Conservation (phyloP, 2,113 vertebrate genomes). For the Lutjanus erythropterus region DNA sequence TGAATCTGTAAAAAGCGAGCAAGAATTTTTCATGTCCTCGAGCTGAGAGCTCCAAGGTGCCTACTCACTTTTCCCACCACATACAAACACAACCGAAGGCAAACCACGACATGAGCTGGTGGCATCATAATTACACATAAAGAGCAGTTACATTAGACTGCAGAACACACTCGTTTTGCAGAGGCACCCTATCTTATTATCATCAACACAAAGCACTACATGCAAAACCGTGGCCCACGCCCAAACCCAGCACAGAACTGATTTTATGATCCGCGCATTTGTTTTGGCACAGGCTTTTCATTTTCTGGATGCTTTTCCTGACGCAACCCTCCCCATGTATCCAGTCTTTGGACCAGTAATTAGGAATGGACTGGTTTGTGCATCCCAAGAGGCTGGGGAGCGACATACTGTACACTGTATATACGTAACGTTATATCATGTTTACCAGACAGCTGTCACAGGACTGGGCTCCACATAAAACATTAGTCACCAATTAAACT, state of each 20-base stretch:
- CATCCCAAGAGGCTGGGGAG: too few relatives aligned
- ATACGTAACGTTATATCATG: too few relatives aligned
- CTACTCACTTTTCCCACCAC: conserved; percentile 40
- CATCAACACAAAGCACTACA: background rate
- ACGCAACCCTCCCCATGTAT: too few relatives aligned
- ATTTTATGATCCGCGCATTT: too few relatives aligned
- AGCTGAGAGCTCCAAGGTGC: conserved; percentile 36
- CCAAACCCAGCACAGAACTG: too few relatives aligned
- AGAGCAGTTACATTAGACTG: conserved; percentile 41
- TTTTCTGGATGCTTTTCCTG: too few relatives aligned
- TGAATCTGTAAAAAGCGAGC: conserved; percentile 41
- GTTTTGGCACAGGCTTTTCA: too few relatives aligned
- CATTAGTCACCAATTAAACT: too few relatives aligned
- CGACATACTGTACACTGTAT: too few relatives aligned
- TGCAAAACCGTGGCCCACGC: too few relatives aligned
- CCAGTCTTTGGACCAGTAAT: too few relatives aligned
- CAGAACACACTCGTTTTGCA: conserved; percentile 12
- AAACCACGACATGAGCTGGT: conserved; percentile 11
- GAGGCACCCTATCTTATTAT: background rate
- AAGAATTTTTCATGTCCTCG: conserved; percentile 25
- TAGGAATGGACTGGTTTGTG: too few relatives aligned
- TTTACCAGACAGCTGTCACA: background rate
- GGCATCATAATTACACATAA: conserved; percentile 46
- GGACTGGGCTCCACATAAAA: background rate
- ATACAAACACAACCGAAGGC: conserved; percentile 12